Evolutionary conservation across 2,797 vertebrate species (phyloP).

Genomic region (Sebastes oblongus): DNA sequence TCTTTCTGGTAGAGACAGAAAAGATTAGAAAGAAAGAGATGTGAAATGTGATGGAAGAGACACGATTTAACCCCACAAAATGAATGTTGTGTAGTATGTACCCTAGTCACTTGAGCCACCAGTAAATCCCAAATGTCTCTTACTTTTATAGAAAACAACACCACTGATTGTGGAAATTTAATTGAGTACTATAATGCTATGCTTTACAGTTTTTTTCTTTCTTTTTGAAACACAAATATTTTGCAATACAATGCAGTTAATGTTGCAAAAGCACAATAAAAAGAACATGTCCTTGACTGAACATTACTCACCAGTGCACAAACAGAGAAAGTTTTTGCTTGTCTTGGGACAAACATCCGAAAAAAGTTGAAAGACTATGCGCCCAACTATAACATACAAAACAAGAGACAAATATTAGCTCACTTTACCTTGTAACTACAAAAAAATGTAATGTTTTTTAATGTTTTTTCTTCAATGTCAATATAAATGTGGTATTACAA

Average conservation of each 20-base stretch:
- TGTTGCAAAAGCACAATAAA: neutral
- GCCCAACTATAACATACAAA: constrained; percentile 88
- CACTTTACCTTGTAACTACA: neutral
- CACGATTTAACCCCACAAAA: neutral
- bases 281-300: neutral
- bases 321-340: constrained; percentile 97
- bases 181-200: neutral
- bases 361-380: constrained; percentile 98
- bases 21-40: neutral
- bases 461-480: neutral
- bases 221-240: neutral
- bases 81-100: neutral
- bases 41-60: neutral
- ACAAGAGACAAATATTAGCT: constrained; percentile 12
- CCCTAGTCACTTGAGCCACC: too few species aligned
- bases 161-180: neutral
- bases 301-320: constrained; percentile 91
- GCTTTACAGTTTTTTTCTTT: neutral
- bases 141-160: neutral
- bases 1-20: neutral
- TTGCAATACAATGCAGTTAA: neutral
- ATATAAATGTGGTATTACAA: neutral
- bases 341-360: constrained; percentile 98
- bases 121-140: neutral
- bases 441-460: neutral